Percentiles rank a stretch among this genome's conserved stretches.
These are phyloP conservation scores for Acrossocheilus fasciatus DNA, from an alignment of 2,797 vertebrate genomes.

Conservation along the genomic window DNA sequence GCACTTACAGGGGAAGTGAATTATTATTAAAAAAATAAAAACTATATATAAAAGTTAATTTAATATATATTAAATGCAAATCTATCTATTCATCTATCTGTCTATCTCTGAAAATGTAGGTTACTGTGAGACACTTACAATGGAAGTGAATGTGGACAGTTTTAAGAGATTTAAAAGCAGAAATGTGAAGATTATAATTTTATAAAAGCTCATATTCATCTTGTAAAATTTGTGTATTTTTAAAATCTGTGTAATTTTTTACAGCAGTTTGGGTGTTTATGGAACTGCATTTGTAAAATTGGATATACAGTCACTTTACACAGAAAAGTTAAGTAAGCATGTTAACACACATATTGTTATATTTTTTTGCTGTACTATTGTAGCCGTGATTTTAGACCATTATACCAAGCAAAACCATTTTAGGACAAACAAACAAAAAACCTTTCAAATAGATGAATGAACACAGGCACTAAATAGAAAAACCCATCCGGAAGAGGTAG, in stretches of 20 bases:
- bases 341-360: background rate
- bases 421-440: constrained; percentile 9
- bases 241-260: background rate
- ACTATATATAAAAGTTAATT: too few relatives aligned
- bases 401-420: background rate
- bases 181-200: background rate
- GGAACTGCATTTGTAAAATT: background rate
- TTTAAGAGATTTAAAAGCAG: background rate
- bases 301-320: background rate
- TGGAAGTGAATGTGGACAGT: background rate
- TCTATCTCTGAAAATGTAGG: background rate
- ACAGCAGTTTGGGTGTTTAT: background rate
- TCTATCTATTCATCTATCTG: background rate
- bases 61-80: too few relatives aligned
- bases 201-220: background rate
- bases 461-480: constrained; percentile 40
- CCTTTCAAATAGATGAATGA: constrained; percentile 22
- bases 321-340: background rate
- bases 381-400: too few relatives aligned
- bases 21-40: too few relatives aligned
- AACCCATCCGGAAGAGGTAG: constrained; percentile 33
- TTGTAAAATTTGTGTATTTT: background rate
- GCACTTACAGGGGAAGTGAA: too few relatives aligned
- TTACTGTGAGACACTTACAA: background rate
- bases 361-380: background rate